Evolutionary conservation across 2,888 invertebrate species (phyloP).

Genomic region (Xanthia togata): DNA sequence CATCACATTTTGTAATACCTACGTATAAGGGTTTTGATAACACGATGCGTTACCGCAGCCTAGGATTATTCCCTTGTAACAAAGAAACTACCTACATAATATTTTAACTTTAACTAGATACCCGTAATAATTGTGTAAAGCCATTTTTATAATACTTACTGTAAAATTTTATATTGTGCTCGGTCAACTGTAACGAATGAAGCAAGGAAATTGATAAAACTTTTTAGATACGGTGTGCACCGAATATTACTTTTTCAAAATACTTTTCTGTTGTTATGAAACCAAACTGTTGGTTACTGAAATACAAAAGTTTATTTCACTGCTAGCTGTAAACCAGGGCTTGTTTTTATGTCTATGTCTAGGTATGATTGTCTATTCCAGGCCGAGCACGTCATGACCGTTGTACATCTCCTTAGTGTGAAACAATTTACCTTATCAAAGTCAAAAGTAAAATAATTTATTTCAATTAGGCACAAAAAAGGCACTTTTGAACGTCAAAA

Average conservation of each 20-base stretch:
- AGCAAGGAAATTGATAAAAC: neutral
- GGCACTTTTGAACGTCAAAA: too few species aligned
- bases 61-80: neutral
- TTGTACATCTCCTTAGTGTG: too few species aligned
- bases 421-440: too few species aligned
- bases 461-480: too few species aligned
- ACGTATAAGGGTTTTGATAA: neutral
- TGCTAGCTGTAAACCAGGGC: too few species aligned
- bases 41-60: neutral
- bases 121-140: slow-evolving; percentile 20
- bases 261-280: too few species aligned
- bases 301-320: neutral
- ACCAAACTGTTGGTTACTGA: too few species aligned
- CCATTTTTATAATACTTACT: slow-evolving; percentile 22
- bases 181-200: slow-evolving; percentile 6
- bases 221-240: neutral
- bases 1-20: too few species aligned
- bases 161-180: slow-evolving; percentile 7
- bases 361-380: neutral
- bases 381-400: too few species aligned
- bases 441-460: too few species aligned
- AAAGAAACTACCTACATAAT: neutral
- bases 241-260: neutral
- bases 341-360: neutral
- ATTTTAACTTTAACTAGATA: neutral